These are phyloP conservation scores for Heliothis peltigera DNA, from an alignment of 2,888 invertebrate genomes.

Conservation along the genomic window DNA sequence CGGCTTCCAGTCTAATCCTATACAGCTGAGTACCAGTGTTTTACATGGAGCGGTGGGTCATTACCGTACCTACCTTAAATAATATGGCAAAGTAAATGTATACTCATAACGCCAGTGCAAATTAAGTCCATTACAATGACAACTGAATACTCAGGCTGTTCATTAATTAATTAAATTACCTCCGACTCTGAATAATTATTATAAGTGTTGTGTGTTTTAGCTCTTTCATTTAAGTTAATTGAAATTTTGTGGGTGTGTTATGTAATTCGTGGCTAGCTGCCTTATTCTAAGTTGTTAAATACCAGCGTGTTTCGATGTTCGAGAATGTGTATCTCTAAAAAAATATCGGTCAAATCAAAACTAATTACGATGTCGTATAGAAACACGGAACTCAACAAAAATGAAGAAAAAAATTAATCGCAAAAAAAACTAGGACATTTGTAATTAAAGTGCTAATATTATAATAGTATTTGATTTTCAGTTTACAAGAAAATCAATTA, in stretches of 20 bases:
- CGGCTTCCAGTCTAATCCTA: too few relatives aligned
- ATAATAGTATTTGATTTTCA: too few relatives aligned
- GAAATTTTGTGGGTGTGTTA: slow-evolving; percentile 32
- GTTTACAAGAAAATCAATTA: neutral
- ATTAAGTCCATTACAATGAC: slow-evolving; percentile 32
- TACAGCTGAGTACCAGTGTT: too few relatives aligned
- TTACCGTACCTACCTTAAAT: neutral
- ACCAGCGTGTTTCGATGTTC: too few relatives aligned
- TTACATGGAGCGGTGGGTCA: too few relatives aligned
- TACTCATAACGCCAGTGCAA: slow-evolving; percentile 4
- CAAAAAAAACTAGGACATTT: too few relatives aligned
- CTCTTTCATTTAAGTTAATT: slow-evolving; percentile 41
- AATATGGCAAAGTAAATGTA: slow-evolving; percentile 9
- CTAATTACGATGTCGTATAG: too few relatives aligned
- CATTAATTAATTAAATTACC: slow-evolving; percentile 45
- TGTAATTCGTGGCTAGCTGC: slow-evolving; percentile 1
- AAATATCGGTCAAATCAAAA: too few relatives aligned
- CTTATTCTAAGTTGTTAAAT: neutral
- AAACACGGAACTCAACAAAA: too few relatives aligned
- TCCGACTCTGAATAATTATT: slow-evolving; percentile 41
- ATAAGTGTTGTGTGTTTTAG: slow-evolving; percentile 45
- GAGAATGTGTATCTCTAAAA: too few relatives aligned
- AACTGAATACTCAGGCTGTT: slow-evolving; percentile 26
- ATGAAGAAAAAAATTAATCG: too few relatives aligned
- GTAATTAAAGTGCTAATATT: too few relatives aligned